A percentile compares a stretch with the other conserved stretches of the same genome.
Evolutionary conservation across 2,113 vertebrate species (phyloP).

Genomic region (Siphamia tubifer): DNA sequence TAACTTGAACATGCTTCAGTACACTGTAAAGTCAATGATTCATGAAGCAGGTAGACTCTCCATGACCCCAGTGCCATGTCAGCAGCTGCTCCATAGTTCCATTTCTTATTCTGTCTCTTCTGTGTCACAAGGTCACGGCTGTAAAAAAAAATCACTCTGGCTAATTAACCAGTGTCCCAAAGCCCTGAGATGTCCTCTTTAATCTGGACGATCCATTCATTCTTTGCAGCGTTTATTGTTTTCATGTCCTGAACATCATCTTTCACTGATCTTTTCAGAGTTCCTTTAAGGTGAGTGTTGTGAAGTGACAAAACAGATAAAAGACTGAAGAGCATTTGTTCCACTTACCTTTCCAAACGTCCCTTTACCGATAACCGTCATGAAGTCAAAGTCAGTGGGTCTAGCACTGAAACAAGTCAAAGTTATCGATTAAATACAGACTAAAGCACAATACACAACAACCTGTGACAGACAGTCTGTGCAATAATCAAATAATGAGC

Average conservation of each 20-base stretch:
- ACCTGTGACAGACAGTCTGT: not conserved
- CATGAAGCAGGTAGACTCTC: constrained; percentile 34
- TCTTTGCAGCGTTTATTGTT: not conserved
- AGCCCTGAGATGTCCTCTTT: not conserved
- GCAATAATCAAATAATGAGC: too few relatives aligned
- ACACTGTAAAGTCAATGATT: constrained; percentile 70
- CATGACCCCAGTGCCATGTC: constrained; percentile 33
- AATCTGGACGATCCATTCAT: constrained; percentile 1
- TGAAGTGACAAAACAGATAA: not conserved
- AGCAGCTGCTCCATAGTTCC: not conserved
- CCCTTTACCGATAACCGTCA: constrained; percentile 81
- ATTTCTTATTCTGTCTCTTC: not conserved
- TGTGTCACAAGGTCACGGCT: not conserved
- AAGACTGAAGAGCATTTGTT: constrained; percentile 9
- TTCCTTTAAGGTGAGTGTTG: not conserved
- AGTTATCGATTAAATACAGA: constrained; percentile 3
- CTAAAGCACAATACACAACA: not conserved
- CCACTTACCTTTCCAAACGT: constrained; percentile 80
- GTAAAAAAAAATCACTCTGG: not conserved
- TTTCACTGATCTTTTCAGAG: too few relatives aligned
- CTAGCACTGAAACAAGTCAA: constrained; percentile 67
- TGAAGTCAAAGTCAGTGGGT: constrained; percentile 82
- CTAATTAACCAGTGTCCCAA: too few relatives aligned
- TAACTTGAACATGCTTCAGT: constrained; percentile 26
- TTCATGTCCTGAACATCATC: not conserved